phyloP scores from a whole-genome alignment of 2,888 invertebrate genomes.

The Pomacea canaliculata region DNA sequence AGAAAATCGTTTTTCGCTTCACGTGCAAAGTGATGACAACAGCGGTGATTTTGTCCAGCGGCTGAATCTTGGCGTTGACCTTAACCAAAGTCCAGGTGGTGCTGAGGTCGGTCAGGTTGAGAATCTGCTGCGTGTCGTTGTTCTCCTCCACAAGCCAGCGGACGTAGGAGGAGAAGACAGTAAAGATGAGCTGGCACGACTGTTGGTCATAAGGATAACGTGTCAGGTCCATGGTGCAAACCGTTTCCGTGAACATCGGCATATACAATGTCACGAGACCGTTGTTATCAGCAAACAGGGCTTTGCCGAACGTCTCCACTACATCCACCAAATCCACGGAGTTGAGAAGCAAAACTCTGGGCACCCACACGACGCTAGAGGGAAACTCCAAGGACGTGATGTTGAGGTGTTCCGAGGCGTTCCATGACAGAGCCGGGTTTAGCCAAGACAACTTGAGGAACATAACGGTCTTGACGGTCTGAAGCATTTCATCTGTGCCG shows the following conservation, averaged over 20 bases:
- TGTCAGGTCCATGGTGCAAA: constrained; percentile 7
- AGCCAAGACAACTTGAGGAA: neutral
- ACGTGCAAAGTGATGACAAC: neutral
- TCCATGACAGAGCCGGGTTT: neutral
- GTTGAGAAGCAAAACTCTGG: neutral
- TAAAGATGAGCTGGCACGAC: neutral
- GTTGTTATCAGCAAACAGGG: neutral
- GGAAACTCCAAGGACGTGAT: neutral
- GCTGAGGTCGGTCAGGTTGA: neutral
- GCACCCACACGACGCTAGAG: neutral
- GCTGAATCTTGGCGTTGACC: neutral
- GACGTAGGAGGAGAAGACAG: neutral
- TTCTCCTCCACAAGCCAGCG: neutral
- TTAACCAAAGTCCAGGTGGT: neutral
- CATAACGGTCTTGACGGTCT: neutral
- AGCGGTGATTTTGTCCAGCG: neutral
- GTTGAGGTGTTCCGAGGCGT: neutral
- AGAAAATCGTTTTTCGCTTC: constrained; percentile 11
- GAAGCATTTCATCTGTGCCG: neutral
- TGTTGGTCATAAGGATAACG: constrained; percentile 17
- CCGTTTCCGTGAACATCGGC: neutral
- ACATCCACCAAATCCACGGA: neutral
- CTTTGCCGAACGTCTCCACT: neutral
- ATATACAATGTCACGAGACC: neutral
- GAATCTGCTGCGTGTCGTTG: neutral